phyloP scores from a whole-genome alignment of 35 echinoderm and acorn worm genomes.

The Apostichopus japonicus region DNA sequence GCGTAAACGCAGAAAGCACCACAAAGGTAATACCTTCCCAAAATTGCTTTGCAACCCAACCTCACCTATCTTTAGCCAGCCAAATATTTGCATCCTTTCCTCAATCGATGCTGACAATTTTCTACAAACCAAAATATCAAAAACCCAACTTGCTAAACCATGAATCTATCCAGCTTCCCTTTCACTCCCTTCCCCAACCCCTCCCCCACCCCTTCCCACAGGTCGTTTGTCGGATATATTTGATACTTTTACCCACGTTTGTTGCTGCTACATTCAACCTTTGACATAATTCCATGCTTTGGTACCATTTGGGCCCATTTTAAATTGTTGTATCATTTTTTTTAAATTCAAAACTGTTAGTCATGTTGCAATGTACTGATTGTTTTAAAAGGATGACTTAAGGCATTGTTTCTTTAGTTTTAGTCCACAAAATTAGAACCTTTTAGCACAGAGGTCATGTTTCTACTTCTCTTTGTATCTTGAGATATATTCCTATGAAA shows the following conservation, averaged over 20 bases:
- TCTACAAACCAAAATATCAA: neutral
- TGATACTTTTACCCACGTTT: neutral
- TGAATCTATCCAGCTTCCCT: neutral
- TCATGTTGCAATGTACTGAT: no score
- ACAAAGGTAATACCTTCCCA: constrained; percentile 24
- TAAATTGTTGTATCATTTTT: neutral
- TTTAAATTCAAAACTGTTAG: neutral
- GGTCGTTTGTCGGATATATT: no score
- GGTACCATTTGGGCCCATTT: neutral
- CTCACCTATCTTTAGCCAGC: neutral
- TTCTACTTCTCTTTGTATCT: no score
- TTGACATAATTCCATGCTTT: neutral
- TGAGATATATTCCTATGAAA: no score
- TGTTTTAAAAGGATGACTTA: neutral
- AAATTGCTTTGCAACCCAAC: neutral
- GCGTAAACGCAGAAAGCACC: constrained; percentile 40
- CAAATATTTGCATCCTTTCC: neutral
- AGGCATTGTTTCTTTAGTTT: no score
- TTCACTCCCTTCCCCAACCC: neutral
- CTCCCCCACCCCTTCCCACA: neutral
- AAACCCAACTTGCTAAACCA: neutral
- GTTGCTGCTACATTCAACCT: constrained; percentile 12
- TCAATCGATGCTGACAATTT: neutral
- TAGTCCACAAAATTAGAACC: no score
- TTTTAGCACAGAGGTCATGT: no score